A percentile compares a stretch with the other conserved stretches of the same genome.
Conservation (phyloP, 2,888 invertebrate genomes). For the Pherbina coryleti region DNA sequence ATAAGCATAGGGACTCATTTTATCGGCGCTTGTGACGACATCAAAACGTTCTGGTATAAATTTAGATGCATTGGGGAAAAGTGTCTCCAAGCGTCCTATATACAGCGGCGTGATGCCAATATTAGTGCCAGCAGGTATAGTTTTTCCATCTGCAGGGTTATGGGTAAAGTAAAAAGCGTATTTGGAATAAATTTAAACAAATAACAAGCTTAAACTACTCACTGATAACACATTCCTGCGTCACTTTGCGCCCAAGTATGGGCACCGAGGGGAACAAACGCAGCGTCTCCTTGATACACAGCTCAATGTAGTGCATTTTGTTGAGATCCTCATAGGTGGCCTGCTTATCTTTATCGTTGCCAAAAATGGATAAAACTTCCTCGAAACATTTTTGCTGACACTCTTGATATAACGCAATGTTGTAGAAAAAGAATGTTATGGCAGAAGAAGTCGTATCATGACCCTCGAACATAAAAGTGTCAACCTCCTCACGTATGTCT, state of each 20-base stretch:
- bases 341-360: constrained; percentile 59
- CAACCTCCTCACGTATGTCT: constrained; percentile 78
- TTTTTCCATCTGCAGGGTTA: constrained; percentile 63
- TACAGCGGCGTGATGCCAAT: constrained; percentile 64
- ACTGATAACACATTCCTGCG: constrained; percentile 67
- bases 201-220: constrained; percentile 41
- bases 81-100: constrained; percentile 60
- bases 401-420: constrained; percentile 70
- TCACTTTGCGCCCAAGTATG: constrained; percentile 62
- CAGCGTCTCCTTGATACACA: constrained; percentile 67
- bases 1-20: constrained; percentile 65
- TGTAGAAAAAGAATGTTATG: constrained; percentile 71
- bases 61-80: constrained; percentile 60
- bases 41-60: constrained; percentile 69
- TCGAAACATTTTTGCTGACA: constrained; percentile 70
- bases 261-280: constrained; percentile 68
- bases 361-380: constrained; percentile 69
- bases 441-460: constrained; percentile 72
- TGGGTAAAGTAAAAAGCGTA: not conserved
- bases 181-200: not conserved
- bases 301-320: constrained; percentile 64
- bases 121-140: constrained; percentile 66
- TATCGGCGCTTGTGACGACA: constrained; percentile 59
- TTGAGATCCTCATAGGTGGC: constrained; percentile 64
- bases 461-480: constrained; percentile 81